Conservation (phyloP, 2,113 vertebrate species). For the Siniperca knerii region DNA sequence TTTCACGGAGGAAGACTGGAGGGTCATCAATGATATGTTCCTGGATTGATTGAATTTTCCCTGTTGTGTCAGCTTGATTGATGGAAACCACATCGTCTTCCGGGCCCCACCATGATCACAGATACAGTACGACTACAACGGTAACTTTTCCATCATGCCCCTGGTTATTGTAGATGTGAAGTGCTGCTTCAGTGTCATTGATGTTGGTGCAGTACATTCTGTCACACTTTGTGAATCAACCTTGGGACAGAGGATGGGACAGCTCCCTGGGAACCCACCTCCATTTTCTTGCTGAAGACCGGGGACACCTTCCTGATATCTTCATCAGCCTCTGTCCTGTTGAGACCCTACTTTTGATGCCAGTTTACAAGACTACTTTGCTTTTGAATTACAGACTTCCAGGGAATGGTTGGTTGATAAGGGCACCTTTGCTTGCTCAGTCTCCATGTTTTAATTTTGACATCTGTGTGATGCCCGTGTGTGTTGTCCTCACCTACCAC, state of each 20-base stretch:
- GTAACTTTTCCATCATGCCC: conserved; percentile 9
- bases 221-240: neutral
- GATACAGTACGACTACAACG: neutral
- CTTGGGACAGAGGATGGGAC: neutral
- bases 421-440: too few species aligned
- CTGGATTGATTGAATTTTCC: conserved; percentile 2
- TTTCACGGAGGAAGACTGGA: conserved; percentile 11
- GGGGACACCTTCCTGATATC: too few species aligned
- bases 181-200: neutral
- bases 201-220: neutral
- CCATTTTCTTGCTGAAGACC: neutral
- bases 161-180: neutral
- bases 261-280: neutral
- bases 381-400: too few species aligned
- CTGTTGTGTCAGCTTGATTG: neutral
- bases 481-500: neutral
- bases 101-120: neutral
- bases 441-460: neutral
- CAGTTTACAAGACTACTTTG: too few species aligned
- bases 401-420: too few species aligned
- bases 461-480: neutral
- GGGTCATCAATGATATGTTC: neutral
- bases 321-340: too few species aligned
- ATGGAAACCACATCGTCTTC: neutral
- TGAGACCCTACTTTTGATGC: too few species aligned